Base-by-base conservation (phyloP, 2,797 vertebrate genomes). In the Catamblyrhynchus diadema region DNA sequence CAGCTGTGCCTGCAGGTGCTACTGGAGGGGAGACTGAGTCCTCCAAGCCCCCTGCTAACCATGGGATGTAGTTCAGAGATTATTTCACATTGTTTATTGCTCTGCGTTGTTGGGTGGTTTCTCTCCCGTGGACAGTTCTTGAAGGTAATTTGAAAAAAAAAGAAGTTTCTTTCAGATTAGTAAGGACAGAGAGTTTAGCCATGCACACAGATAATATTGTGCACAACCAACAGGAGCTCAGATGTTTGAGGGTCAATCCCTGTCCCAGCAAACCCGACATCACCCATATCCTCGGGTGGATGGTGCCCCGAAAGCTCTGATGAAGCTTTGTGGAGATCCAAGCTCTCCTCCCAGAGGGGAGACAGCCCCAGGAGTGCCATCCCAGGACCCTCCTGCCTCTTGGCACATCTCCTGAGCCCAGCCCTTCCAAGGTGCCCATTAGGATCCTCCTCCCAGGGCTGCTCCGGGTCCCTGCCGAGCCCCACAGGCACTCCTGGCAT, bases 1-100 rank as follows among this genome's bases (percentile, higher is more conserved):
- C 78, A 95, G 88, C 78, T 88, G 83, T 41, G 81, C 44, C 77
- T 90, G 62, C 24, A 32, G 83, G 83, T 15, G 69, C 72, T 95
- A 0, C 45, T 32, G 72, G 60, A 73, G 37, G n/a, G 30, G n/a
- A 20, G 2, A 22, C 44, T 17, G 41, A 47, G 45, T 14, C 11
- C 39, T 47, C 16, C 2, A 27, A 48, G 28, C 17, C 33, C 44
- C 30, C 35, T 41, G 66, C 30, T 35, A 60, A 57, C 71, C 39
- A 27, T 0, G 1, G 16, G 10, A 3, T 23, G 2, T 2, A 27
- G 45, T 78, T 47, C 24, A 32, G 50, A 30, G 39, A 47, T 71
- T 14, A 54, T 44, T 81, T 93, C 9, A 0, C 12, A 32, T 11
- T 1, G 0, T 5, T 35, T 41, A 54, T 45, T n/a, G 17, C 48